Base-by-base conservation (phyloP, 2,888 invertebrate genomes). In the Spisula solida region DNA sequence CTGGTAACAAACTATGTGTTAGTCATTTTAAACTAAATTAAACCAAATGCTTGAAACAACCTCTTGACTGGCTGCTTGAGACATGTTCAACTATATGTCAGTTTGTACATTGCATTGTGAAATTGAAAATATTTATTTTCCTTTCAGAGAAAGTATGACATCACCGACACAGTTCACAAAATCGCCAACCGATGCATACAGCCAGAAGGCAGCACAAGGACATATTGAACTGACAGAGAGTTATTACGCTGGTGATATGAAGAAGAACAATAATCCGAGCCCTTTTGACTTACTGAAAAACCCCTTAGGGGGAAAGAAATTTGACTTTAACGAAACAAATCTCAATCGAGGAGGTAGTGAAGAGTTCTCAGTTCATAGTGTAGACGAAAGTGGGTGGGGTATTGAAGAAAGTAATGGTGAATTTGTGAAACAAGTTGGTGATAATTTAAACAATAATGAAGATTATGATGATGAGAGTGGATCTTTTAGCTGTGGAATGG, bases 291-390 rank as follows among this genome's bases (percentile, higher is more conserved):
- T 92, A 31, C 81, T 92, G 14, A 85, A 92, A 80, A 94, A 93
- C 81, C 93, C 93, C 66, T 93, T 94, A 90, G 94, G 94, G 29
- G 90, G 90, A 29, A 88, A 90, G 56, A 41, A 78, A 18, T 81
- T 93, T 81, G 92, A 90, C 0, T 87, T 92, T 12, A 90, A 82
- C 56, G 84, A 84, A 47, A 48, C 56, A 10, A 85, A 87, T 55
- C 82, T 85, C n/a, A 91, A 89, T 41, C 86, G 90, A 47, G 94
- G 93, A 18, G 92, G 93, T 51, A 95, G 95, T 89, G 93, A 91
- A 86, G 94, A 94, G 82, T 95, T 95, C 86, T 93, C 94, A 60
- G 93, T 93, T 14, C 84, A 88, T 70, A 87, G 81, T 75, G 60
- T 86, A 5, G 86, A 88, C 55, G 79, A 90, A 41, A 88, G 89